Base-by-base conservation (phyloP, 2,797 vertebrate species). In the Pachyuromys duprasi region DNA sequence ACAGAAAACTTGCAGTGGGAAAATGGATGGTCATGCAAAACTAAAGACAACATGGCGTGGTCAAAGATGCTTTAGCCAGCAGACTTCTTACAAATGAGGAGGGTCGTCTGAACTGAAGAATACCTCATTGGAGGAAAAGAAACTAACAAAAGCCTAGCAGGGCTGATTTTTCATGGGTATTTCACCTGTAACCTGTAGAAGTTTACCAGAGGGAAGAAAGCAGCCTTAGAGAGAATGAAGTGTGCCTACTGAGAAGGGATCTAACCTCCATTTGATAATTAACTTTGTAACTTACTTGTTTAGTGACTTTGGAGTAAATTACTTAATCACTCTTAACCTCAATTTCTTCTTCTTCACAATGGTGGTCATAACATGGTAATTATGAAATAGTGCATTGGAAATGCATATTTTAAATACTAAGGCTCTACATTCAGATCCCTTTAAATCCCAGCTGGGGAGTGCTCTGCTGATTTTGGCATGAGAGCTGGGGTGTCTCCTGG, bases 381-480 rank as follows among this genome's bases (percentile, higher is more conserved):
- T 78, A 75, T 17, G 69, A 96, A 79, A 86, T 5, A 26, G 63
- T 75, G 28, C 53, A 57, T 62, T 67, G 74, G 75, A 94, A 79
- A 93, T 62, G 82, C 62, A 82, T 36, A 72, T 42, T 86, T 95
- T 24, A 83, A 91, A 91, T 57, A 78, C 42, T 79, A 74, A 82
- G 63, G 22, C 22, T 90, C 83, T 8, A 36, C 8, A 70, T 36
- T 57, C 49, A 26, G 4, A 18, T 39, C 79, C 15, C 53, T 90
- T 39, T 88, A 65, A 88, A 72, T 89, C 45, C 57, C 81, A 76
- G 45, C 2, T 78, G 93, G 79, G 69, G 60, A 74, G 13, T 6
- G 28, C 65, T 79, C 33, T 80, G 53, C 5, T 57, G 89, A 70
- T 42, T 91, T 90, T 74, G 79, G 90, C 70, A 12, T 20, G 13